Percentiles rank a stretch among this genome's conserved stretches.
These are phyloP conservation scores for Dicrurus megarhynchus DNA, from an alignment of 2,113 vertebrate species.

Conservation along the genomic window DNA sequence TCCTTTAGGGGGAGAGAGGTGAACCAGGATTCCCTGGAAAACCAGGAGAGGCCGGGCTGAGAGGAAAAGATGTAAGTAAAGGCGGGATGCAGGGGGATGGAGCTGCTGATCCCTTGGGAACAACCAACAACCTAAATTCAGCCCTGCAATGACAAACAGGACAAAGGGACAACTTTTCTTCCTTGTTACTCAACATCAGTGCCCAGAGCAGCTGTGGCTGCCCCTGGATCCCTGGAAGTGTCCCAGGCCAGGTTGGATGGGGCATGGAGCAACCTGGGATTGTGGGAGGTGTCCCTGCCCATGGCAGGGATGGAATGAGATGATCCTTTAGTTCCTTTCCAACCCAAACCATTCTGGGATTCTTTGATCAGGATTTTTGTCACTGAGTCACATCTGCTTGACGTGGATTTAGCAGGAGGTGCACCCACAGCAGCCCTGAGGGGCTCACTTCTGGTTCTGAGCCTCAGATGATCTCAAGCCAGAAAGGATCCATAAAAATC, in stretches of 20 bases:
- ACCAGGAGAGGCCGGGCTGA: conserved; percentile 81
- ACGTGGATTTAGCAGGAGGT: background rate
- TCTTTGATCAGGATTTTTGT: background rate
- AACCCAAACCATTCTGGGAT: background rate
- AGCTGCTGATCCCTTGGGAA: background rate
- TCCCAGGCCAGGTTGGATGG: fast-evolving
- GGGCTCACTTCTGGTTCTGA: background rate
- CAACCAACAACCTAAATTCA: background rate
- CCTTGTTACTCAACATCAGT: fast-evolving
- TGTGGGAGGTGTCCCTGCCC: background rate
- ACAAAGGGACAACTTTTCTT: background rate
- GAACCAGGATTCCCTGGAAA: conserved; percentile 71
- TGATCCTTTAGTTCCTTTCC: background rate
- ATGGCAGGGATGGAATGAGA: background rate
- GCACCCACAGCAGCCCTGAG: background rate
- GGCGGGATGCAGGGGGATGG: background rate
- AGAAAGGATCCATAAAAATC: background rate
- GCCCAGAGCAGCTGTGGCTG: background rate
- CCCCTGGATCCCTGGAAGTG: background rate
- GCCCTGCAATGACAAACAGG: background rate
- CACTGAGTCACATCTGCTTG: fast-evolving
- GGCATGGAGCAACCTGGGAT: background rate
- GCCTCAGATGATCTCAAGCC: background rate
- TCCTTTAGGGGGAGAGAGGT: conserved; percentile 80
- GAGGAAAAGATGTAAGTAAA: conserved; percentile 95